Percentiles rank a stretch among this genome's conserved stretches.
Conservation (phyloP, 2,113 vertebrate genomes). For the Eurystomus gularis region DNA sequence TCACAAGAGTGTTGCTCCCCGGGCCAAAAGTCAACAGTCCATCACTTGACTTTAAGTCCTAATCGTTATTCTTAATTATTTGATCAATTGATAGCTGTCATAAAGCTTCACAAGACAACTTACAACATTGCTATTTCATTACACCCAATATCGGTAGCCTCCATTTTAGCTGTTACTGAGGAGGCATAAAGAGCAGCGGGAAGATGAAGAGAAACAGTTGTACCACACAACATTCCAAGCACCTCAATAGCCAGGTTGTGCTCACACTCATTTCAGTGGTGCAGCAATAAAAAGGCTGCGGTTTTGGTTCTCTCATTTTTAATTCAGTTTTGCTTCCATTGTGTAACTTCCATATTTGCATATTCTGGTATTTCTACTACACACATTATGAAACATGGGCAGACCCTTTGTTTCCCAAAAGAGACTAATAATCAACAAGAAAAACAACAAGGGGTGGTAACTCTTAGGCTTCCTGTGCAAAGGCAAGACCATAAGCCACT, state of each 20-base stretch:
- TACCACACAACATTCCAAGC: not conserved
- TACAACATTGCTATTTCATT: not conserved
- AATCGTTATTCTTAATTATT: not conserved
- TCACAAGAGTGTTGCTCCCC: not conserved
- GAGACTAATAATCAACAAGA: not conserved
- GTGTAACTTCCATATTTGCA: conserved; percentile 30
- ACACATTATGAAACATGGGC: not conserved
- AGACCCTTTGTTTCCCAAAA: not conserved
- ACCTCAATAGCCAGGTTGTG: not conserved
- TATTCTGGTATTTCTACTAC: not conserved
- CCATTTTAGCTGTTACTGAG: not conserved
- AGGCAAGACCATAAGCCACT: not conserved
- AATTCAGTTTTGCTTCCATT: not conserved
- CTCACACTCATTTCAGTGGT: not conserved
- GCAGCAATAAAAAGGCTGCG: conserved; percentile 18
- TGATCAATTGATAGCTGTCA: not conserved
- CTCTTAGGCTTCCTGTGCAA: not conserved
- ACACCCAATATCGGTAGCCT: not conserved
- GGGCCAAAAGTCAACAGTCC: not conserved
- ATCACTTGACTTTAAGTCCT: not conserved
- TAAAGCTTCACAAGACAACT: not conserved
- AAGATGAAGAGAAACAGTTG: not conserved
- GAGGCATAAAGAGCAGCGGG: not conserved
- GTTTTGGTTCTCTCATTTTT: conserved; percentile 12
- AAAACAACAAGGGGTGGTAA: not conserved